Evolutionary conservation across 2,113 vertebrate species (phyloP).

Genomic region (Synodontis membranacea): DNA sequence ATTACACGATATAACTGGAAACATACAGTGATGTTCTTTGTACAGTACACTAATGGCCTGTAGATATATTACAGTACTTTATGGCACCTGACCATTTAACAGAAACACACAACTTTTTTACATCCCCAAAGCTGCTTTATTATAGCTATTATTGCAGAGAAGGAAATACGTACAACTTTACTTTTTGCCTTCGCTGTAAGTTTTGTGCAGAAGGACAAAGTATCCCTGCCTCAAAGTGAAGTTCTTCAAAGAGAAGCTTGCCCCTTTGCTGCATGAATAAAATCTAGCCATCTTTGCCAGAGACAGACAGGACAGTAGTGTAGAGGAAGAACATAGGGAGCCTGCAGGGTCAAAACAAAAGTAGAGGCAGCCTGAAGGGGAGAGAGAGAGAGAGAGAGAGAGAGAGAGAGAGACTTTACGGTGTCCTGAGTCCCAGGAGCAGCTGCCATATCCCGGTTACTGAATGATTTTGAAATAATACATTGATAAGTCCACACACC

Average conservation of each 20-base stretch:
- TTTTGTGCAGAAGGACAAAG: neutral
- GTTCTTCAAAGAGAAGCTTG: neutral
- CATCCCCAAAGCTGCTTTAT: neutral
- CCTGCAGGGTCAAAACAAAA: neutral
- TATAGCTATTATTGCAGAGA: neutral
- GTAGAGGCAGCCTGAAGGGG: neutral
- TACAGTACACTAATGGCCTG: too few relatives aligned
- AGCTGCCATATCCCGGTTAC: neutral
- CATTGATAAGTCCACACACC: neutral
- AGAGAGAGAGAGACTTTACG: neutral
- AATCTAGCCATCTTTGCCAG: conserved; percentile 1
- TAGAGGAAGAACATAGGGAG: neutral
- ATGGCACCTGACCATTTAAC: neutral
- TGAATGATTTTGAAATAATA: neutral
- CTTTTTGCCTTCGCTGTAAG: neutral
- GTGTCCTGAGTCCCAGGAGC: neutral
- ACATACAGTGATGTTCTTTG: too few relatives aligned
- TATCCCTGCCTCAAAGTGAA: neutral
- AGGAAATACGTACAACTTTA: neutral
- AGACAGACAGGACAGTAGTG: neutral
- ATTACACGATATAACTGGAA: neutral
- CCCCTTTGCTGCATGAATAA: conserved; percentile 12
- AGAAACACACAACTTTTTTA: neutral
- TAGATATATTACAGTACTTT: too few relatives aligned
- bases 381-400: neutral